Evolutionary conservation across 2,888 invertebrate species (phyloP), one percentile per base, ranked within the genome.

Genomic region (Horisme vitalbata): DNA sequence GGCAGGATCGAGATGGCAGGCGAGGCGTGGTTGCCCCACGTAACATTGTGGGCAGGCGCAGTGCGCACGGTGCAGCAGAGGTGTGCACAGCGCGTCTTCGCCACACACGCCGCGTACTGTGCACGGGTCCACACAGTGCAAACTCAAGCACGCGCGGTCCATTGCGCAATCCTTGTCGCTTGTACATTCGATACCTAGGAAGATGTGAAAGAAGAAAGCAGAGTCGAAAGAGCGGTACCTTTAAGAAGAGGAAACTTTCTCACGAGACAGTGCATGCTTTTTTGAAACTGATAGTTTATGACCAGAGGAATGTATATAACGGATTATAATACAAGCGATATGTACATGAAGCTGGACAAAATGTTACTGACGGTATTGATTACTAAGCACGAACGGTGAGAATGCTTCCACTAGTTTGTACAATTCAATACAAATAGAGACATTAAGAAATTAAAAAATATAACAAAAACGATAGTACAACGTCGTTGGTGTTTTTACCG

Each of bases 51-150:
- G 95, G 72, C 97, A 97, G 46, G 95, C 94, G 82, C 97, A 97
- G 69, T 95, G 93, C 32, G 96, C 95, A 71, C 94, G 93, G 87
- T 97, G 97, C 76, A 95, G 90, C 57, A 96, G 92, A 48, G 96
- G 94, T 71, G 94, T 94, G 83, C 97, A 97, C 55, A 96, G 91
- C 55, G 97, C 97, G 85, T 97, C 97, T 71, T 94, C 92, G 62
- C 97, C 97, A 82, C 97, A 97, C 62, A 94, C 95, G 69, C 95
- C 96, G 68, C 96, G 94, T 75, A 96, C 92, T 74, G 93, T 93
- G 91, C 97, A 97, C 60, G 97, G 97, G 89, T 97, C 96, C 87
- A 95, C 93, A 89, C 97, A 97, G 90, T 95, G 95, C 87, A 94
- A 93, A 90, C 95, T 95, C 89, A 96, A 93, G 91, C 97, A 97